phyloP scores from a whole-genome alignment of 2,113 vertebrate species.

The Clarias macrocephalus region DNA sequence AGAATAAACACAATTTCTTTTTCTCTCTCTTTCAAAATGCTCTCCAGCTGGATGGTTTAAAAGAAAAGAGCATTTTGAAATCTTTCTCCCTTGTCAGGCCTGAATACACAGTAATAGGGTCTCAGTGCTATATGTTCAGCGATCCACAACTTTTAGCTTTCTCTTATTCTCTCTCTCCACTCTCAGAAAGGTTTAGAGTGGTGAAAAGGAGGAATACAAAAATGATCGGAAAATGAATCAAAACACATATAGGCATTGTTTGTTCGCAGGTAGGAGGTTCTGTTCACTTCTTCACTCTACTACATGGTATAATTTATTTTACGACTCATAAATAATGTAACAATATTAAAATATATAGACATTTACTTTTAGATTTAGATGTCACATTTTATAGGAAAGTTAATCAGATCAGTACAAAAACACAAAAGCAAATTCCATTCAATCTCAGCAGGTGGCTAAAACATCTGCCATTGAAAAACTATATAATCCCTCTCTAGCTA shows the following conservation, averaged over 20 bases:
- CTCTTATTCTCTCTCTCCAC: neutral
- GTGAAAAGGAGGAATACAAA: neutral
- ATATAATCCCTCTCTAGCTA: conserved; percentile 8
- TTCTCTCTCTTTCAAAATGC: conserved; percentile 34
- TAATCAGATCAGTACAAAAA: conserved; percentile 1
- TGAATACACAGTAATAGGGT: conserved; percentile 47
- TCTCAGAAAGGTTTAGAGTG: neutral
- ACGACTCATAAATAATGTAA: neutral
- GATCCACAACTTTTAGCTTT: conserved; percentile 39
- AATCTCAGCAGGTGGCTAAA: neutral
- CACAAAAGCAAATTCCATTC: neutral
- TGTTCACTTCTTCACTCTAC: neutral
- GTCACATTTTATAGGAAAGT: neutral
- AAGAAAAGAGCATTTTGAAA: conserved; percentile 53
- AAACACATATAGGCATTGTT: neutral
- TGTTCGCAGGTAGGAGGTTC: neutral
- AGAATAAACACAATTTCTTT: conserved; percentile 54
- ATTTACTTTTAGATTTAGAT: neutral
- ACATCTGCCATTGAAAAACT: neutral
- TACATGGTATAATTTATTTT: neutral
- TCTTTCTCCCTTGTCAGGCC: conserved; percentile 44
- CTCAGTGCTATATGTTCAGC: conserved; percentile 48
- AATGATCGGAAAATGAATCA: neutral
- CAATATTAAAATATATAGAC: neutral
- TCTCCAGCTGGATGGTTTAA: conserved; percentile 50